Conservation (phyloP, 1,140 invertebrate species). For the Oreohelix idahoensis region DNA sequence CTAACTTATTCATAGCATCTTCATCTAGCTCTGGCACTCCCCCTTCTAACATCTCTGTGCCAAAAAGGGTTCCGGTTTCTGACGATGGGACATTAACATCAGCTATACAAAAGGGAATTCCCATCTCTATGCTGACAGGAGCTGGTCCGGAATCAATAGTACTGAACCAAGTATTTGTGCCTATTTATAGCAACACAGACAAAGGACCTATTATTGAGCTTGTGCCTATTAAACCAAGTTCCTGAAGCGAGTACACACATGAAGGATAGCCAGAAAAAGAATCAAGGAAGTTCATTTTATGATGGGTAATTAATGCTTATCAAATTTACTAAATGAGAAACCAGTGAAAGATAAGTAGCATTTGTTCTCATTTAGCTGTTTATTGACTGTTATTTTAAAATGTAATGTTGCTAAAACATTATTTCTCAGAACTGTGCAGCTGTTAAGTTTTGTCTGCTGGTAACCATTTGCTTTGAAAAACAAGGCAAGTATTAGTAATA, state of each 20-base stretch:
- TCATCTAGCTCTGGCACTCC: not conserved
- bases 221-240: conserved; percentile 43
- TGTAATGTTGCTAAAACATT: no score
- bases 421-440: no score
- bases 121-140: conserved; percentile 34
- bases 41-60: not conserved
- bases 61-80: not conserved
- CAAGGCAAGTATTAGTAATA: no score
- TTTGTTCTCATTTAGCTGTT: no score
- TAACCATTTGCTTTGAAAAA: no score
- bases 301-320: no score
- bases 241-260: not conserved
- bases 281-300: no score
- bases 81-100: conserved; percentile 40
- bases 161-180: conserved; percentile 49
- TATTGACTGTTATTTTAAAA: no score
- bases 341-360: no score
- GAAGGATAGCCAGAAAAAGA: not conserved
- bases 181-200: conserved; percentile 49
- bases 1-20: not conserved
- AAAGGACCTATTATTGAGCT: conserved; percentile 49
- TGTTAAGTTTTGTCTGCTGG: no score
- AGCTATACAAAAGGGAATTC: conserved; percentile 45
- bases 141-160: conserved; percentile 34
- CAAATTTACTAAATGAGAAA: no score